Evolutionary conservation across 2,797 vertebrate genomes (phyloP), one percentile per base, ranked within the genome.

Genomic region (Aphelocoma californica): DNA sequence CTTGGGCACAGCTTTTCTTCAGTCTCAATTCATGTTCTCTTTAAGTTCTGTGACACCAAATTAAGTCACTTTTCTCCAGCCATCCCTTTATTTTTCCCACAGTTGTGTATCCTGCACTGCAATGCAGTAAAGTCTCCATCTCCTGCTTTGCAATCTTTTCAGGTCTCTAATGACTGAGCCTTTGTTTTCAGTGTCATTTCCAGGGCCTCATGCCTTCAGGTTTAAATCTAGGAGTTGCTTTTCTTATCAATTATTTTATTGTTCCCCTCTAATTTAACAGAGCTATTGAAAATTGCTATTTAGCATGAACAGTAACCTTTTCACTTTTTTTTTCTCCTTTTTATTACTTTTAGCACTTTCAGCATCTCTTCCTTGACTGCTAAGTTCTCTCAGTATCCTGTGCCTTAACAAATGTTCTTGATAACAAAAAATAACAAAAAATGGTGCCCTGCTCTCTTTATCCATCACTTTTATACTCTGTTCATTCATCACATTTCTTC

Each of bases 101-200:
- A 81, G 1, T 3, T 64, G 48, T 73, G 51, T 47, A 29, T 54
- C 60, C 56, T 81, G 36, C 50, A 19, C 88, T 97, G 92, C 94
- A 96, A 74, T 91, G 91, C 91, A 92, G 90, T 71, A 20, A 86
- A 91, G 56, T 66, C 60, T 95, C 78, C n/a, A 12, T 56, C 73
- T 90, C 86, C 71, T 77, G 51, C 64, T 95, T 79, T 92, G 66
- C 58, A 72, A 69, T 26, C 13, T 73, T 79, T 81, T 60, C 19
- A 5, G 66, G 57, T 47, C 58, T 67, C 51, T 73, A 44, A 86
- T 64, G 85, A 65, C 82, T 50, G 31, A 95, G 32, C 32, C 61
- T 94, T 87, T 91, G 34, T 85, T 95, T 87, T 77, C 67, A 56
- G 18, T 51, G 70, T 53, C 24, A 42, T 79, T 70, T 78, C 44